Evolutionary conservation across 2,888 invertebrate species (phyloP).

Genomic region (Andrena praecox): DNA sequence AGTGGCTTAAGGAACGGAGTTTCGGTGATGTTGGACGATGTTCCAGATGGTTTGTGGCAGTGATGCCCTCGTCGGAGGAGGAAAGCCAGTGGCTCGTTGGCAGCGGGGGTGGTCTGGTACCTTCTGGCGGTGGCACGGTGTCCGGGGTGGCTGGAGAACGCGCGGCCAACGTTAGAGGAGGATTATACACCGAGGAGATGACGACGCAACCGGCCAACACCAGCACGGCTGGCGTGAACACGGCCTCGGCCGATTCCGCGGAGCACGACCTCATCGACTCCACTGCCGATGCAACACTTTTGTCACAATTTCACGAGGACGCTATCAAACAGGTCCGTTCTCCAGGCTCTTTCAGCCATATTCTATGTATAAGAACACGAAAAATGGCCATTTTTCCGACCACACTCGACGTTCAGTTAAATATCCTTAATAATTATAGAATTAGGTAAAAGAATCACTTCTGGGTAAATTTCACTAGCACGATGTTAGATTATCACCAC

Average conservation of each 20-base stretch:
- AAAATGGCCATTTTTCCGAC: background rate
- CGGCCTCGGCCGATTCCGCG: slow-evolving; percentile 82
- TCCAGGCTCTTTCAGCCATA: background rate
- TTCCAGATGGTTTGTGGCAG: slow-evolving; percentile 82
- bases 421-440: background rate
- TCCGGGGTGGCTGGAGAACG: slow-evolving; percentile 72
- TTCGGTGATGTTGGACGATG: background rate
- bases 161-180: slow-evolving; percentile 76
- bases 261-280: slow-evolving; percentile 87
- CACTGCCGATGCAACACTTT: slow-evolving; percentile 87
- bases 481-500: background rate
- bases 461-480: background rate
- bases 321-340: slow-evolving; percentile 88
- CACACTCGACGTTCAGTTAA: background rate
- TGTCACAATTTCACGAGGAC: slow-evolving; percentile 92
- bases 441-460: background rate
- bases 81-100: slow-evolving; percentile 86
- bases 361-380: background rate
- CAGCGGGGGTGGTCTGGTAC: slow-evolving; percentile 74
- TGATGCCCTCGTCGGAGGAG: slow-evolving; percentile 87
- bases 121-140: slow-evolving; percentile 69
- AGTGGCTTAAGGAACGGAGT: too few relatives aligned
- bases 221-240: slow-evolving; percentile 86
- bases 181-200: slow-evolving; percentile 85
- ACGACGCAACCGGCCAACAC: slow-evolving; percentile 84